Conservation (phyloP, 92 coral and sea anemone species). For the Paramuricea clavata region DNA sequence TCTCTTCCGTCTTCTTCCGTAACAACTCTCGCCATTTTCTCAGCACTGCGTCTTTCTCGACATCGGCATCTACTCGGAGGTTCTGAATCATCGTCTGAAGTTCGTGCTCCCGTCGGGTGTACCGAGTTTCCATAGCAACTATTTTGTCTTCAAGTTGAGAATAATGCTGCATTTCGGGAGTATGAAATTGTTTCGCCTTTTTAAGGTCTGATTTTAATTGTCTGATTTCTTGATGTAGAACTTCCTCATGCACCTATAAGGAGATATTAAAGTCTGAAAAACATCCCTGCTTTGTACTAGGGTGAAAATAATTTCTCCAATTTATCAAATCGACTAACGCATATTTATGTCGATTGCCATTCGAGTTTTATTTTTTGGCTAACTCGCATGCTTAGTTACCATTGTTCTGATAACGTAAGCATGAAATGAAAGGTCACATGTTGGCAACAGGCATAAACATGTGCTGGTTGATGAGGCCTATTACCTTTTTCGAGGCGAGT, state of each 20-base stretch:
- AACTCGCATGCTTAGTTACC: too few species aligned
- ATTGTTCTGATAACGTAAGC: too few species aligned
- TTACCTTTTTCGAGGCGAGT: slow-evolving; percentile 83
- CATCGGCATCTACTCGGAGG: slow-evolving; percentile 76
- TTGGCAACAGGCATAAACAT: not conserved
- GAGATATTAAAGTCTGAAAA: not conserved
- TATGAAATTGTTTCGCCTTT: slow-evolving; percentile 81
- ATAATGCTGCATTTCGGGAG: slow-evolving; percentile 96
- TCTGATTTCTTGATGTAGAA: slow-evolving; percentile 81
- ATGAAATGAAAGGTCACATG: too few species aligned
- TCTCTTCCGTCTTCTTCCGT: slow-evolving; percentile 89
- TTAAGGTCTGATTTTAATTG: slow-evolving; percentile 78
- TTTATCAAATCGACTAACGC: not conserved
- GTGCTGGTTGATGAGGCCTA: not conserved
- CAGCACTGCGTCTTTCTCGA: slow-evolving; percentile 90
- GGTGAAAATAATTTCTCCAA: not conserved
- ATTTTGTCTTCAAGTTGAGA: slow-evolving; percentile 87
- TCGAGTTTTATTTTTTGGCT: too few species aligned
- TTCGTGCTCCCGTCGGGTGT: slow-evolving; percentile 84
- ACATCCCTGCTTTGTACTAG: not conserved
- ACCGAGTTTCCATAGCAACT: slow-evolving; percentile 83
- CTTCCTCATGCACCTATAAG: slow-evolving; percentile 82
- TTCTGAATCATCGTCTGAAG: slow-evolving; percentile 81
- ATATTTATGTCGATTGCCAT: too few species aligned
- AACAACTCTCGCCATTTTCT: slow-evolving; percentile 81